Percentiles rank a stretch among this genome's conserved stretches.
Conservation (phyloP, 2,888 invertebrate genomes). For the Gortyna flavago region DNA sequence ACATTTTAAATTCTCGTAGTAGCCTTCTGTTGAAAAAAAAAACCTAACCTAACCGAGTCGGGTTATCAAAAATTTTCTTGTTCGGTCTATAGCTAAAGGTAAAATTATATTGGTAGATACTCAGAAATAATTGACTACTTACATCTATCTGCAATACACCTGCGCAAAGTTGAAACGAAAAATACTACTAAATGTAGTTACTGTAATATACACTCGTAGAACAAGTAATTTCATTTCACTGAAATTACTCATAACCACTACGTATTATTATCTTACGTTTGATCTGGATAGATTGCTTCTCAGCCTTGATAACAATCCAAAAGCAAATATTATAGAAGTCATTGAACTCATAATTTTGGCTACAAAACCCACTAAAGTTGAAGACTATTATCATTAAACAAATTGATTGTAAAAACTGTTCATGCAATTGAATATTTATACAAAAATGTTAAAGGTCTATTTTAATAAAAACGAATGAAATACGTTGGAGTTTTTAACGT, state of each 20-base stretch:
- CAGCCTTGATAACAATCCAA: conserved; percentile 37
- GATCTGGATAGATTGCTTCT: conserved; percentile 14
- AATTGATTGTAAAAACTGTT: conserved; percentile 5
- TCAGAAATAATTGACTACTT: neutral
- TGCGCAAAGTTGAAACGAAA: neutral
- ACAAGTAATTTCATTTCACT: neutral
- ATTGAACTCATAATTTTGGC: conserved; percentile 46
- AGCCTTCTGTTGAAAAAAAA: too few species aligned
- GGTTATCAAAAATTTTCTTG: neutral
- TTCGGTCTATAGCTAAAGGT: neutral
- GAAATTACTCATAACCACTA: conserved; percentile 10
- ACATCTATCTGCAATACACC: neutral
- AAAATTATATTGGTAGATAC: neutral
- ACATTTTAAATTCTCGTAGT: too few species aligned
- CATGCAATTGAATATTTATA: too few species aligned
- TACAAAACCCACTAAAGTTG: neutral
- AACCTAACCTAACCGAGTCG: neutral
- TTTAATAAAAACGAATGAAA: too few species aligned
- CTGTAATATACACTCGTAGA: conserved; percentile 2
- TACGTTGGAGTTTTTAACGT: neutral
- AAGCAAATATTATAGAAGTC: conserved; percentile 23
- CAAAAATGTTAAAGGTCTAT: neutral
- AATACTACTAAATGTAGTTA: neutral
- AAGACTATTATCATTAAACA: neutral
- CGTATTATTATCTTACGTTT: conserved; percentile 3